Conservation (phyloP, 2,113 vertebrate genomes). For the Microcebus murinus region DNA sequence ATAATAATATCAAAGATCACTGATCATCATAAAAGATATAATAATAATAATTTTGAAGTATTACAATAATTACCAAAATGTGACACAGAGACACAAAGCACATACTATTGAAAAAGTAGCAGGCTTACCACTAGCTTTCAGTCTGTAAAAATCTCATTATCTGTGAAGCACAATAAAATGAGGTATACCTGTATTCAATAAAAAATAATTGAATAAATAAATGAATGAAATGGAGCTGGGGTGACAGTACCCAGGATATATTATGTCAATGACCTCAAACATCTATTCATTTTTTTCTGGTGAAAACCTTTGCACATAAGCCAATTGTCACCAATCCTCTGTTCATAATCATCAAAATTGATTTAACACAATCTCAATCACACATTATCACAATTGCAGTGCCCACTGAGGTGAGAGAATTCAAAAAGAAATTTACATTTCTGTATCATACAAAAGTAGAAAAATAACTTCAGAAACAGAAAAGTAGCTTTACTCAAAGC, state of each 20-base stretch:
- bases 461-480: neutral
- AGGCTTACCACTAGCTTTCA: neutral
- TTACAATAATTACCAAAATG: neutral
- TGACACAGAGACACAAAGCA: neutral
- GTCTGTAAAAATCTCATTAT: neutral
- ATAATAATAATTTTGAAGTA: neutral
- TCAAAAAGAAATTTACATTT: neutral
- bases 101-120: neutral
- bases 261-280: neutral
- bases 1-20: neutral
- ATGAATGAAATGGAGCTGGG: neutral
- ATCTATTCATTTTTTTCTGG: neutral
- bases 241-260: neutral
- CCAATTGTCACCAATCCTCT: neutral
- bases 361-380: neutral
- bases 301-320: neutral
- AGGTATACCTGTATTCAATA: neutral
- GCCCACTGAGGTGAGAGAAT: neutral
- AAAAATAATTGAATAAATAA: neutral
- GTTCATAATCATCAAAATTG: neutral
- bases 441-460: neutral
- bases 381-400: neutral
- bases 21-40: neutral
- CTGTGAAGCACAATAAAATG: neutral
- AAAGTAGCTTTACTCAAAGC: neutral